Conservation (phyloP, 2,888 invertebrate genomes). For the Temnothorax unifasciatus region DNA sequence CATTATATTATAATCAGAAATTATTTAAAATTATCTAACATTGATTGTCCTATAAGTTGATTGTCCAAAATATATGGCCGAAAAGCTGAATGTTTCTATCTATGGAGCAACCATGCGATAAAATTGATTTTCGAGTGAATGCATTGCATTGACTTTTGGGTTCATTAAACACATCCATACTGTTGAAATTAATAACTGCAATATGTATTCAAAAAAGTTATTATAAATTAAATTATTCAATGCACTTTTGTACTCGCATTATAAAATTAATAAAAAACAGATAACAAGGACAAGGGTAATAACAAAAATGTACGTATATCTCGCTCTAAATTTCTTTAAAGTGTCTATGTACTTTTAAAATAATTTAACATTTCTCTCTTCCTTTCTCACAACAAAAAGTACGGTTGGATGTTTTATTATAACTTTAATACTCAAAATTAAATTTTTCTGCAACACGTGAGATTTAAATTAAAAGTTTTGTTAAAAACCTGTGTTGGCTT, state of each 20-base stretch:
- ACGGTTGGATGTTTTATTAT: neutral
- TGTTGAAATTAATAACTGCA: slow-evolving; percentile 71
- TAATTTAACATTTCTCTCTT: neutral
- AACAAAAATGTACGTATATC: slow-evolving; percentile 1
- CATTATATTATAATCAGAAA: neutral
- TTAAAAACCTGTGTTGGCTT: neutral
- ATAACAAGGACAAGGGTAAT: neutral
- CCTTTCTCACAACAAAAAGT: neutral
- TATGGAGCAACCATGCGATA: slow-evolving; percentile 63
- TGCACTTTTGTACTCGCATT: neutral
- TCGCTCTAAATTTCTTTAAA: neutral
- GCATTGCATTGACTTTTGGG: slow-evolving; percentile 68
- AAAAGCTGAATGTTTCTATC: slow-evolving; percentile 35
- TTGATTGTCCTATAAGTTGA: neutral
- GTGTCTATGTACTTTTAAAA: neutral
- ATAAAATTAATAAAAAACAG: neutral
- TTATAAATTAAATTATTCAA: neutral
- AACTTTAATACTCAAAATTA: neutral
- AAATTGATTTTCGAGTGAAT: slow-evolving; percentile 73
- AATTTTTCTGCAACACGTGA: neutral
- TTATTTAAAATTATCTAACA: neutral
- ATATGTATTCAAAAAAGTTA: neutral
- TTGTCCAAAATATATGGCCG: neutral
- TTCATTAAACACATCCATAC: slow-evolving; percentile 71
- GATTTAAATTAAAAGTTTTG: neutral